Base-by-base conservation (phyloP, 2,113 vertebrate genomes). In the Actenoides hombroni region DNA sequence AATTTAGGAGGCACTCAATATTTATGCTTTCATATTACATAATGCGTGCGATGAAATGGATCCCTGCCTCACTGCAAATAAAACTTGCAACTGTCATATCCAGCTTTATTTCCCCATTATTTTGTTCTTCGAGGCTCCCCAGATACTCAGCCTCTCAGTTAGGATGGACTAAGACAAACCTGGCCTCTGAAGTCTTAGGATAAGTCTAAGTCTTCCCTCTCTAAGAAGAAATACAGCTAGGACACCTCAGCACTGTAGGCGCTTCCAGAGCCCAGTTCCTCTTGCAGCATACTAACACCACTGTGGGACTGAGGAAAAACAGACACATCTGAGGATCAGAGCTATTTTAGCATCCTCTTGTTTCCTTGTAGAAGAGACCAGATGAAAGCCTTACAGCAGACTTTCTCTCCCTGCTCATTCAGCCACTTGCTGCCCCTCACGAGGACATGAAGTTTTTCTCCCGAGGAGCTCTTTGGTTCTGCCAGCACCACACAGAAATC, bases 21-120 rank as follows among this genome's bases (percentile, higher is more conserved):
- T 67, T 75, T 83, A 37, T 86, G 13, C 2, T 78, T 76, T 82
- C 5, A 2, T 53, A 51, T 48, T 65, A 56, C 13, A 14, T 63
- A 83, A 68, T 5, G 1, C 10, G 16, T 20, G 29, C 15, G 56
- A 60, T 17, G 21, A 68, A 82, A 48, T 60, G 11, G 25, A 81
- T 51, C 9, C 16, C 5, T 31, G 23, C 13, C 4, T 87, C 9
- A 3, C 19, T 57, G 37, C 33, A 68, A 65, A 64, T 19, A 83
- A 70, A 35, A 9, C 10, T 68, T 89, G 76, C 70, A 3, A 44
- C 33, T 0, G 2, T 6, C 1, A 1, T n/a, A 64, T 25, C 10
- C 26, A 81, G 11, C 6, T 67, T 81, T 83, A 20, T 73, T 53
- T 4, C 44, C 24, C 25, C 9, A 25, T 64, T 60, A 31, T 86